Percentiles rank a stretch among this genome's conserved stretches.
These are phyloP conservation scores for Haplochromis vanheusdeni DNA, from an alignment of 2,113 vertebrate species.

Conservation along the genomic window DNA sequence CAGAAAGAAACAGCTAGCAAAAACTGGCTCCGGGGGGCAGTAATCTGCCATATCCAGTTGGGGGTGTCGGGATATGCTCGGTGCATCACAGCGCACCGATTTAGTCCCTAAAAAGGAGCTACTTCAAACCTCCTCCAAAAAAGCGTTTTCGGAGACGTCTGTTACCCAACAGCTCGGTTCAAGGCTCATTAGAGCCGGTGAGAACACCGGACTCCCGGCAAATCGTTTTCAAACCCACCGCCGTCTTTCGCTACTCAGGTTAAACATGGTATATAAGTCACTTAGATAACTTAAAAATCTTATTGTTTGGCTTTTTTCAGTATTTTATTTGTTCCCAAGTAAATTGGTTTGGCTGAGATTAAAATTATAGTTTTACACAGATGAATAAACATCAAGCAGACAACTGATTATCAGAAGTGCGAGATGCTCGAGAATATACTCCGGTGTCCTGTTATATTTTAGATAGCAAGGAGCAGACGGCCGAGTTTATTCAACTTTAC, in stretches of 20 bases:
- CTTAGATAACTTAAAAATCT: background rate
- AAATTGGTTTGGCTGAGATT: background rate
- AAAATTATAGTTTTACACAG: background rate
- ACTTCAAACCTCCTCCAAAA: background rate
- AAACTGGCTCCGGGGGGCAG: background rate
- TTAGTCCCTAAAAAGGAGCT: background rate
- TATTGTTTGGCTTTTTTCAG: background rate
- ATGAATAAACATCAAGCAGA: background rate
- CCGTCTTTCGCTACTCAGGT: background rate
- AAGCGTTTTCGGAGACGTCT: background rate
- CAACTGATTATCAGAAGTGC: background rate
- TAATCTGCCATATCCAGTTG: background rate
- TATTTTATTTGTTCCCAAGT: background rate
- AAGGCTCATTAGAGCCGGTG: background rate
- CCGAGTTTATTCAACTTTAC: background rate
- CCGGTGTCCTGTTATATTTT: background rate
- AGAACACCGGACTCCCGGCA: background rate
- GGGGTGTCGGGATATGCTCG: fast-evolving
- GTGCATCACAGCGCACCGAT: background rate
- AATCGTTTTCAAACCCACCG: background rate
- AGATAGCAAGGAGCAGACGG: background rate
- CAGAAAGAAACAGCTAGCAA: background rate
- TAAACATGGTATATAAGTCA: background rate
- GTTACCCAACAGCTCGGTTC: background rate
- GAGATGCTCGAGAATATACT: background rate